phyloP scores from a whole-genome alignment of 2,888 invertebrate species.

The Plebejus melissa region DNA sequence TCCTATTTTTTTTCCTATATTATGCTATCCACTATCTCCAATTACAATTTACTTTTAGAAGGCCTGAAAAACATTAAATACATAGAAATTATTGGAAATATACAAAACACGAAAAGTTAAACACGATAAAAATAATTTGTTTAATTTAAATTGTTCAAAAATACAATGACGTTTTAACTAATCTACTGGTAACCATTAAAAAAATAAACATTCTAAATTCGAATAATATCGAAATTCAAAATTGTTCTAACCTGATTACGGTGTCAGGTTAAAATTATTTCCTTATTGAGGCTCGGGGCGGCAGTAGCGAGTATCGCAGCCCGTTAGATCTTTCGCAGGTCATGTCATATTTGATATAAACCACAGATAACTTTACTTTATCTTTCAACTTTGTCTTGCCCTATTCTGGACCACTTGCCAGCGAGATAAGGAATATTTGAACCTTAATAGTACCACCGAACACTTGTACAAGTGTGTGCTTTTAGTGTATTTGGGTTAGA shows the following conservation, averaged over 20 bases:
- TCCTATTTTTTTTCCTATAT: no score
- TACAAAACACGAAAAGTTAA: no score
- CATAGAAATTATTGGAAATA: no score
- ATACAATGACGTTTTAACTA: no score
- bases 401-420: background rate
- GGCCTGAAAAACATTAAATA: no score
- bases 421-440: slow-evolving; percentile 2
- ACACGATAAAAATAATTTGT: no score
- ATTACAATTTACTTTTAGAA: no score
- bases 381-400: slow-evolving; percentile 17
- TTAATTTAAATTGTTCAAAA: no score
- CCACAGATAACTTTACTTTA: slow-evolving; percentile 25
- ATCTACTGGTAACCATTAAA: background rate
- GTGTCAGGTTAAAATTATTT: slow-evolving; percentile 30
- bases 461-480: background rate
- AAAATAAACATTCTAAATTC: slow-evolving; percentile 1
- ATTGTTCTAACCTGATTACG: slow-evolving; percentile 10
- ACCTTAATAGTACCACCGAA: background rate
- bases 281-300: slow-evolving; percentile 31
- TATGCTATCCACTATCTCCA: no score
- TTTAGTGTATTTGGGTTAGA: background rate
- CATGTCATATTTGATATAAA: slow-evolving; percentile 35
- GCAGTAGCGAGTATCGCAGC: slow-evolving; percentile 33
- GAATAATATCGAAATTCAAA: slow-evolving; percentile 4
- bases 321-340: slow-evolving; percentile 36